These are phyloP conservation scores for Xanthia icteritia DNA, from an alignment of 2,888 invertebrate genomes.

Conservation along the genomic window DNA sequence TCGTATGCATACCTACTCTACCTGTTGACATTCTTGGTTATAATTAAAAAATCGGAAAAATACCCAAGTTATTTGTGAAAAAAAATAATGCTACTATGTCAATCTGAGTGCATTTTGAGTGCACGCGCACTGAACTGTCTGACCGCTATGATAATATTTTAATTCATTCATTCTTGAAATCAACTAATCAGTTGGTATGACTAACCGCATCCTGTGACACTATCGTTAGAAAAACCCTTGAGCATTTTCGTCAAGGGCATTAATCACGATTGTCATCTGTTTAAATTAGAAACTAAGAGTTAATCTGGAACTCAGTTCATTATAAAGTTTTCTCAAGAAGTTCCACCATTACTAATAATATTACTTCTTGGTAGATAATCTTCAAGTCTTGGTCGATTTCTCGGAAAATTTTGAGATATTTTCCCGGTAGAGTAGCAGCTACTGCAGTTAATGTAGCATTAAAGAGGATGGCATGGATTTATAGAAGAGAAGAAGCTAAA, in stretches of 20 bases:
- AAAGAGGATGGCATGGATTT: no score
- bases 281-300: background rate
- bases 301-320: background rate
- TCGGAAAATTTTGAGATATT: background rate
- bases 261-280: background rate
- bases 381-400: background rate
- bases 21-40: background rate
- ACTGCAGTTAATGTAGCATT: no score
- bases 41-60: slow-evolving; percentile 5
- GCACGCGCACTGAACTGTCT: slow-evolving; percentile 28
- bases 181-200: slow-evolving; percentile 30
- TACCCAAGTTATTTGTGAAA: background rate
- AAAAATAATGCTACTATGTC: background rate
- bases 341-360: background rate
- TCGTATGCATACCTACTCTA: no score
- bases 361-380: background rate
- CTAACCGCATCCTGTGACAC: slow-evolving; percentile 38
- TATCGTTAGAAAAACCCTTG: slow-evolving; percentile 16
- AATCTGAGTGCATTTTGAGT: slow-evolving; percentile 46
- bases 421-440: background rate
- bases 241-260: background rate
- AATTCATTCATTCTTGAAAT: slow-evolving; percentile 27
- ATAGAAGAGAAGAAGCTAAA: no score
- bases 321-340: background rate
- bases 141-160: slow-evolving; percentile 16